Evolutionary conservation across 2,797 vertebrate species (phyloP).

Genomic region (Champsocephalus esox): DNA sequence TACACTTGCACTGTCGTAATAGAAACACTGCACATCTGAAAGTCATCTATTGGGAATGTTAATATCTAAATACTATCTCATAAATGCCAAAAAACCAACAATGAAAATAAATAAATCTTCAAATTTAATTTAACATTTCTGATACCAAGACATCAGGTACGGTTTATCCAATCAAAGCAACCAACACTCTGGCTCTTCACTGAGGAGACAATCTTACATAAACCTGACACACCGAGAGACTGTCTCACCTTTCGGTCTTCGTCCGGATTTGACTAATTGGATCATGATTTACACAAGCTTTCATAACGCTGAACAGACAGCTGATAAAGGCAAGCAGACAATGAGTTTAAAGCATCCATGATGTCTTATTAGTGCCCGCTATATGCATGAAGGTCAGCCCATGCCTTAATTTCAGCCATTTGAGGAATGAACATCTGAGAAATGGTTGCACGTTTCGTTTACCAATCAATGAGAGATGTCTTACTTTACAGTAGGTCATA

Average conservation of each 20-base stretch:
- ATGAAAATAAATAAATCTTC: not conserved
- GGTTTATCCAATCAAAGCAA: constrained; percentile 17
- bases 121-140: not conserved
- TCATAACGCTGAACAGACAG: constrained; percentile 49
- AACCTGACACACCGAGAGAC: constrained; percentile 25
- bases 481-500: too few species aligned
- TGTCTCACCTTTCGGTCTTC: constrained; percentile 38
- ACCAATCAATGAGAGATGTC: too few species aligned
- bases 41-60: constrained; percentile 27
- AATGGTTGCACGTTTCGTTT: too few species aligned
- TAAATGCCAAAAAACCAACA: not conserved
- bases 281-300: constrained; percentile 62
- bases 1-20: constrained; percentile 18
- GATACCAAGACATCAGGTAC: not conserved
- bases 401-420: not conserved
- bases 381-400: not conserved
- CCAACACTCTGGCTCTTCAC: not conserved
- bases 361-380: constrained; percentile 37
- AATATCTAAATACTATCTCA: constrained; percentile 4
- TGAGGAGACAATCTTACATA: constrained; percentile 29
- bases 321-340: constrained; percentile 22
- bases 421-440: not conserved
- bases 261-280: constrained; percentile 69
- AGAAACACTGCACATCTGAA: not conserved
- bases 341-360: constrained; percentile 36